Percentiles rank a stretch among this genome's conserved stretches.
Evolutionary conservation across 2,113 vertebrate species (phyloP).

Genomic region (Etia nguti): DNA sequence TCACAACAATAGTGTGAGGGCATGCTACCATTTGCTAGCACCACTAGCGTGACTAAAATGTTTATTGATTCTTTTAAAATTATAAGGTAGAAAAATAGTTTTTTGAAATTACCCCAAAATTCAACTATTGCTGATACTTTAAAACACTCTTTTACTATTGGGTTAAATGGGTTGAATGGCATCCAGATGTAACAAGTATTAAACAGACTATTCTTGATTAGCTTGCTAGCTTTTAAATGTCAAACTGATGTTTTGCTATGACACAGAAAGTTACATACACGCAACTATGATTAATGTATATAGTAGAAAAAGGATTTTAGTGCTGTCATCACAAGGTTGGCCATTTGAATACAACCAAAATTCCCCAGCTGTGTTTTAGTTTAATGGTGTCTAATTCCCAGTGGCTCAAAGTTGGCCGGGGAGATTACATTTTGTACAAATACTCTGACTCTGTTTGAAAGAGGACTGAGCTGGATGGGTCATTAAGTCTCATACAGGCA

Average conservation of each 20-base stretch:
- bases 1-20: not conserved
- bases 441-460: not conserved
- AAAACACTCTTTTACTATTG: not conserved
- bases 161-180: not conserved
- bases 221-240: not conserved
- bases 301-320: not conserved
- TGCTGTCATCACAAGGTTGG: not conserved
- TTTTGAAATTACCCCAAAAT: not conserved
- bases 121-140: not conserved
- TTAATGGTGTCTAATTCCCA: not conserved
- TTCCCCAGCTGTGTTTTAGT: not conserved
- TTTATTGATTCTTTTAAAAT: rapidly evolving
- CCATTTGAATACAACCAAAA: not conserved
- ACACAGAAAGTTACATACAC: not conserved
- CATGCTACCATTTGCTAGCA: not conserved
- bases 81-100: not conserved
- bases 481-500: slow-evolving; percentile 29
- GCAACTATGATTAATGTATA: not conserved
- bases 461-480: slow-evolving; percentile 10
- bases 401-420: slow-evolving; percentile 13
- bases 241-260: not conserved
- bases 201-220: not conserved
- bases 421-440: not conserved
- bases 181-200: not conserved
- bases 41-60: not conserved